Conservation (phyloP, 2,797 vertebrate species). For the Morus bassanus region DNA sequence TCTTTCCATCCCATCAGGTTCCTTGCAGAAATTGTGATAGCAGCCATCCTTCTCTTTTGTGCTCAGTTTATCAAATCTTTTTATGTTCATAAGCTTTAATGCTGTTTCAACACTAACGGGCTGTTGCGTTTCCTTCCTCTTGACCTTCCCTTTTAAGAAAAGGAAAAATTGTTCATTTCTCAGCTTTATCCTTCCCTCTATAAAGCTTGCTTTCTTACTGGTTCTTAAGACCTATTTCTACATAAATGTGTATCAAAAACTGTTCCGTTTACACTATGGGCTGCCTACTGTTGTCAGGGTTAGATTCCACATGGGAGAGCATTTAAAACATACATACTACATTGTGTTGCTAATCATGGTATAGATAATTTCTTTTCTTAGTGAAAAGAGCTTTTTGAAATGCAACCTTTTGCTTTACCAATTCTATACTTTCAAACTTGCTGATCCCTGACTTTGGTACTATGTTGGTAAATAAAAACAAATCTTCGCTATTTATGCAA, state of each 20-base stretch:
- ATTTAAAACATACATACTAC: neutral
- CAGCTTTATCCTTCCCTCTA: neutral
- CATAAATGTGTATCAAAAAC: neutral
- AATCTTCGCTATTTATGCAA: neutral
- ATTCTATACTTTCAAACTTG: neutral
- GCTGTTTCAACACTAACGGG: neutral
- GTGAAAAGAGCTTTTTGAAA: neutral
- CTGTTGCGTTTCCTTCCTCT: neutral
- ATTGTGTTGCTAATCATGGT: neutral
- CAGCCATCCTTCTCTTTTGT: neutral
- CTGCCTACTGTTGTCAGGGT: neutral
- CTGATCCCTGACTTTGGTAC: neutral
- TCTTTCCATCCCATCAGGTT: neutral
- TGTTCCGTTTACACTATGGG: neutral
- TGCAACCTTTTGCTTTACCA: neutral
- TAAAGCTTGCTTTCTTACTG: neutral
- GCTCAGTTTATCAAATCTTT: neutral
- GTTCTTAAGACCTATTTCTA: neutral
- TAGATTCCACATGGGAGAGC: neutral
- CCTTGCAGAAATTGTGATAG: neutral
- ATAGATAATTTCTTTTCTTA: neutral
- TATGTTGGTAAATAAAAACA: neutral
- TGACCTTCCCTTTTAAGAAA: neutral
- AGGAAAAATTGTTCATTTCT: neutral
- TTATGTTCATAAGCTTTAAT: neutral